Conservation (phyloP, 1,140 invertebrate genomes). For the Macrobrachium rosenbergii region DNA sequence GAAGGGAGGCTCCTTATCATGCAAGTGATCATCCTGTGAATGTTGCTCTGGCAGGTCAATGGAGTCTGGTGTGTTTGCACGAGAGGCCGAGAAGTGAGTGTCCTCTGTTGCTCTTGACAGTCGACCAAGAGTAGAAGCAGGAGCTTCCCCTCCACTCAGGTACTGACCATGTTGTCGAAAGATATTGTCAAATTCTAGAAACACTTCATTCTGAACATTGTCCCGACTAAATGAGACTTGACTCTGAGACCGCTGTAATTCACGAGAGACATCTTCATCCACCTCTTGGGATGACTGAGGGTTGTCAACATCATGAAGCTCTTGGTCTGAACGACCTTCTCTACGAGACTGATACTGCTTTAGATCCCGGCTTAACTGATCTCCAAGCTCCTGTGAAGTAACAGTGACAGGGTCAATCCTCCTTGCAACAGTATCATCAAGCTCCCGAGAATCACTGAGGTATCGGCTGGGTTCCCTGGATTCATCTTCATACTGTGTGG, state of each 20-base stretch:
- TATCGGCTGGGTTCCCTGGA: conserved; percentile 50
- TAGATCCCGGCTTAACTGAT: conserved; percentile 62
- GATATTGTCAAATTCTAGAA: conserved; percentile 65
- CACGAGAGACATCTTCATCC: conserved; percentile 21
- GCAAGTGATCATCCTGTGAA: neutral
- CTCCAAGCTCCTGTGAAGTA: conserved; percentile 61
- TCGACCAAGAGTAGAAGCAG: conserved; percentile 51
- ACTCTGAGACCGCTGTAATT: conserved; percentile 56
- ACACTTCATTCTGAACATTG: conserved; percentile 65
- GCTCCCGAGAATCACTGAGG: conserved; percentile 57
- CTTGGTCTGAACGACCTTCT: neutral
- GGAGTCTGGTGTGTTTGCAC: conserved; percentile 63
- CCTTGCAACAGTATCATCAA: conserved; percentile 48
- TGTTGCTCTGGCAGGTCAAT: conserved; percentile 50
- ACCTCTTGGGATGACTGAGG: conserved; percentile 25
- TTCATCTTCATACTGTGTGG: conserved; percentile 53
- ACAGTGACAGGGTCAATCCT: conserved; percentile 13
- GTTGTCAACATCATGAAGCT: conserved; percentile 6
- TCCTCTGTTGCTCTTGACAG: conserved; percentile 45
- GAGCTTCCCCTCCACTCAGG: conserved; percentile 23
- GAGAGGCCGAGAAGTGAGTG: conserved; percentile 41
- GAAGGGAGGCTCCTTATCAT: conserved; percentile 17
- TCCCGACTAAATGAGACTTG: conserved; percentile 64
- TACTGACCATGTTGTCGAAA: conserved; percentile 57
- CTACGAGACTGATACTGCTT: conserved; percentile 54